phyloP scores from a whole-genome alignment of 2,797 vertebrate species.

The Mus minutoides region DNA sequence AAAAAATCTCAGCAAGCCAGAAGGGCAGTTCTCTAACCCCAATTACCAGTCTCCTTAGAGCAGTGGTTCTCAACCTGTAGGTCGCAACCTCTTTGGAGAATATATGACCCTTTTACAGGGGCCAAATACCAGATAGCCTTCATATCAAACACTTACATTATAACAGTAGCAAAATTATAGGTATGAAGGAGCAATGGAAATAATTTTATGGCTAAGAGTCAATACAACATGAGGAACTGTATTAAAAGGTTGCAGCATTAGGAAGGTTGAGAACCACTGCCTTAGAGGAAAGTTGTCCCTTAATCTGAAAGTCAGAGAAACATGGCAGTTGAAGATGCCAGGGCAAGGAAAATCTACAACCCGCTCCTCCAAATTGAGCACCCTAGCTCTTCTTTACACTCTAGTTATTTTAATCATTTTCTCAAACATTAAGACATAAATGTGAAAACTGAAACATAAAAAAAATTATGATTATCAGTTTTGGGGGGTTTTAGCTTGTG shows the following conservation, averaged over 20 bases:
- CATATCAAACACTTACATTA: neutral
- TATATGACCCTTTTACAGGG: neutral
- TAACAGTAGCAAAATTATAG: neutral
- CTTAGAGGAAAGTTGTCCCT: neutral
- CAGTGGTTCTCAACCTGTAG: neutral
- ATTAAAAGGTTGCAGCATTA: too few relatives aligned
- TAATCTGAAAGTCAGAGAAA: neutral
- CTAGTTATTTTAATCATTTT: neutral
- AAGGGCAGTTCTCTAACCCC: neutral
- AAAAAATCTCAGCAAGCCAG: neutral
- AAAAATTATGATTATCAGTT: neutral
- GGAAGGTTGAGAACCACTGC: neutral
- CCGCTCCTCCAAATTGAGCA: neutral
- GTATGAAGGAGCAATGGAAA: too few relatives aligned
- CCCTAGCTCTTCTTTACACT: neutral
- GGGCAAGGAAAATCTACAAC: neutral
- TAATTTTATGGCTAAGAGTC: neutral
- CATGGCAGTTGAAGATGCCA: fast-evolving
- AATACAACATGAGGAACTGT: neutral
- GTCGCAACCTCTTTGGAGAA: neutral
- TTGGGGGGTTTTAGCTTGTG: neutral
- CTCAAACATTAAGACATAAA: neutral
- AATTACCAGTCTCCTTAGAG: neutral
- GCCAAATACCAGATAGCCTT: neutral
- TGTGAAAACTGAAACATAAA: neutral